Percentiles rank a stretch among this genome's conserved stretches.
Conservation (phyloP, 2,113 vertebrate species). For the Erythrocebus patas region DNA sequence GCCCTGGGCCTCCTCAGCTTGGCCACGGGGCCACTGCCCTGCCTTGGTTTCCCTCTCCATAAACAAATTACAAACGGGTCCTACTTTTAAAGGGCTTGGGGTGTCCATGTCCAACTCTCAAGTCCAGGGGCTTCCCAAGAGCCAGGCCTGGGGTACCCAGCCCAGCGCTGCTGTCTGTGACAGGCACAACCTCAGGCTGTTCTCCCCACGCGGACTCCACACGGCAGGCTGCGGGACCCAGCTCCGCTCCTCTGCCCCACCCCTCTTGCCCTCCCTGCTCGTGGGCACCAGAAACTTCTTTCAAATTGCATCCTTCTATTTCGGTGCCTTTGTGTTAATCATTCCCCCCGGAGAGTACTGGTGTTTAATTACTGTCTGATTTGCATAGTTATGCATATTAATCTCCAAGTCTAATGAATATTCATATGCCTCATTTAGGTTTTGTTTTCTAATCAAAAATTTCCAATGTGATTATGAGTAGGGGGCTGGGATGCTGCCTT, state of each 20-base stretch:
- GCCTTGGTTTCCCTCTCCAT: background rate
- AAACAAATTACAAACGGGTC: background rate
- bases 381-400: conserved; percentile 99
- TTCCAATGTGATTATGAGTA: conserved; percentile 76
- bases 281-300: conserved; percentile 80
- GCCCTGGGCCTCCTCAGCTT: fast-evolving
- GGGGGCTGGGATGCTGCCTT: conserved; percentile 52
- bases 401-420: conserved; percentile 92
- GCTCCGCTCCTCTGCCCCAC: conserved; percentile 34
- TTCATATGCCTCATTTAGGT: conserved; percentile 90
- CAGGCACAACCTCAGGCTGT: too few relatives aligned
- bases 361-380: conserved; percentile 95
- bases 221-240: background rate
- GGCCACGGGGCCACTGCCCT: fast-evolving
- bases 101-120: background rate
- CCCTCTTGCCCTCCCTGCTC: conserved; percentile 61
- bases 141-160: background rate
- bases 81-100: background rate
- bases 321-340: conserved; percentile 80
- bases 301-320: conserved; percentile 79
- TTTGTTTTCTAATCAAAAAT: conserved; percentile 95
- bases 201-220: background rate
- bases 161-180: background rate
- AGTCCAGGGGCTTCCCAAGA: background rate
- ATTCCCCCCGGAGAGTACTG: conserved; percentile 75